Conservation (phyloP, 2,888 invertebrate genomes). For the Myopa testacea region DNA sequence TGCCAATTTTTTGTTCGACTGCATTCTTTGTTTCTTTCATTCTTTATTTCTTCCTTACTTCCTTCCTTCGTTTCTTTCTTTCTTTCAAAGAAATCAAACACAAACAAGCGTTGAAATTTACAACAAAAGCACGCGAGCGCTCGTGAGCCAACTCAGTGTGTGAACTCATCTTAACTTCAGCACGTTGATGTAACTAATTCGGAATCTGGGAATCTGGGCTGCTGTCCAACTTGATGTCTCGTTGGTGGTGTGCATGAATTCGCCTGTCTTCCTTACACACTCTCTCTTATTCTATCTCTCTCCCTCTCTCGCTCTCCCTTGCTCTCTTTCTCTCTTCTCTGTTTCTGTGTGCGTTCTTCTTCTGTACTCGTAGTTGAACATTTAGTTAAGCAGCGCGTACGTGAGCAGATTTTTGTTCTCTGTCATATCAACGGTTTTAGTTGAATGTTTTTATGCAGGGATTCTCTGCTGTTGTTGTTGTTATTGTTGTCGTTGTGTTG, state of each 20-base stretch:
- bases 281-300: background rate
- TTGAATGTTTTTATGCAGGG: background rate
- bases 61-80: no score
- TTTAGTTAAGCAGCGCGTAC: constrained; percentile 50
- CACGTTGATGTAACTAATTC: background rate
- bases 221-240: background rate
- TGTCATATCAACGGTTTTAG: background rate
- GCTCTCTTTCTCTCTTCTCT: background rate
- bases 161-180: background rate
- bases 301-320: background rate
- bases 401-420: constrained; percentile 49
- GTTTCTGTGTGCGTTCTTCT: background rate
- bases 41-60: no score
- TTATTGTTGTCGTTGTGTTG: background rate
- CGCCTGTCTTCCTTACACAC: background rate
- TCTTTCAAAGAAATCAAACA: constrained; percentile 9
- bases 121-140: background rate
- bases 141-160: background rate
- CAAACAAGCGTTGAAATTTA: constrained; percentile 25
- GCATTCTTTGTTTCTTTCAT: background rate
- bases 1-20: background rate
- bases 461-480: background rate
- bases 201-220: background rate
- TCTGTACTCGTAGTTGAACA: constrained; percentile 1
- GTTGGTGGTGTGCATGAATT: background rate